phyloP scores from a whole-genome alignment of 1,140 invertebrate species.

The Delia radicum region DNA sequence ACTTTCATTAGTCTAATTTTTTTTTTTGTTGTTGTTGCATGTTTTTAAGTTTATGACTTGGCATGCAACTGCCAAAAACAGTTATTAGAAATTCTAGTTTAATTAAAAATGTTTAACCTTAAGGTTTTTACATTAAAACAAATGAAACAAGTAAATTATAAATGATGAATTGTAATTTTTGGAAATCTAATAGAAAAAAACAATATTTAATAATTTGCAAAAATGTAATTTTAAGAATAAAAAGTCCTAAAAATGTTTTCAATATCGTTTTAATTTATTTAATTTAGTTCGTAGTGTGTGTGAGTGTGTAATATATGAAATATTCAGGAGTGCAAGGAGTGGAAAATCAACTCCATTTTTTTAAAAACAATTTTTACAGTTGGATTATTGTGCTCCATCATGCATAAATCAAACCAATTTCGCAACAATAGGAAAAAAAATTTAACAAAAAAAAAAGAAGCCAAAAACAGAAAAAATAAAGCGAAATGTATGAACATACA shows the following conservation, averaged over 20 bases:
- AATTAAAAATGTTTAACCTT: conserved; percentile 17
- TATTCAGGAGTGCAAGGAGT: background rate
- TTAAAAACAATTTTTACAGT: background rate
- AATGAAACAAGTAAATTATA: background rate
- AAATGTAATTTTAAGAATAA: too few species aligned
- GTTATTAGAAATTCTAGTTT: conserved; percentile 13
- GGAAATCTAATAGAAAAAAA: background rate
- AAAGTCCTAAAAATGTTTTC: too few species aligned
- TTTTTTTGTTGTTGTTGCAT: background rate
- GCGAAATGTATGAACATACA: too few species aligned
- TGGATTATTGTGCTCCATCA: background rate
- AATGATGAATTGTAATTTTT: background rate
- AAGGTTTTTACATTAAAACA: background rate
- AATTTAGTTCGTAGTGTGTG: too few species aligned
- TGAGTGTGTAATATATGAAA: too few species aligned
- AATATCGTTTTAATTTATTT: background rate
- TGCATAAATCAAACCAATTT: conserved; percentile 4
- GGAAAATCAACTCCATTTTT: background rate
- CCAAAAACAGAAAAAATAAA: background rate
- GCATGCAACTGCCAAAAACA: conserved; percentile 14
- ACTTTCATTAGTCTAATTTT: background rate
- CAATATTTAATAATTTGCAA: background rate
- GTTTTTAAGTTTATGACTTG: conserved; percentile 4
- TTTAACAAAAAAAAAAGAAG: background rate
- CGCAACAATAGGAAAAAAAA: background rate